phyloP scores from a whole-genome alignment of 2,888 invertebrate species.

The Cephus runcator region DNA sequence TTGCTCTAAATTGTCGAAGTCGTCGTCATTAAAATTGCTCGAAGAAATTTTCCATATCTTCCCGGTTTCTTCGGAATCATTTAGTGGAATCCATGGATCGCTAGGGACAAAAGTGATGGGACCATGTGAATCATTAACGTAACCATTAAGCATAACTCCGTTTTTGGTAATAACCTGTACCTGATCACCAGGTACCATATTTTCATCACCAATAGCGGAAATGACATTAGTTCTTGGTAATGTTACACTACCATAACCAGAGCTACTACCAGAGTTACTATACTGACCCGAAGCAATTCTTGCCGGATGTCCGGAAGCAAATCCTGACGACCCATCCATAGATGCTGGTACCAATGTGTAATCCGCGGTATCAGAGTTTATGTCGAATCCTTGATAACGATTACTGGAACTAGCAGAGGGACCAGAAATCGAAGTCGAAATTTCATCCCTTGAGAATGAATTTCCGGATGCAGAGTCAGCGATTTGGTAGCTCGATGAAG shows the following conservation, averaged over 20 bases:
- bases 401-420: neutral
- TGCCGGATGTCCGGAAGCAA: neutral
- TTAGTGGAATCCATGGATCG: neutral
- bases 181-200: conserved; percentile 33
- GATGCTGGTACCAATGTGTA: neutral
- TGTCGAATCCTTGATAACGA: neutral
- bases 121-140: neutral
- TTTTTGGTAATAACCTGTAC: conserved; percentile 29
- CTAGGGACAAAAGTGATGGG: neutral
- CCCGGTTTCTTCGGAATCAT: neutral
- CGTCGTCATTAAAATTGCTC: neutral
- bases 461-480: neutral
- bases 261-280: neutral
- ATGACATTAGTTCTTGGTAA: conserved; percentile 28
- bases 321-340: neutral
- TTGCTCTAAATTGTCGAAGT: neutral
- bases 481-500: neutral
- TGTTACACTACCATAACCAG: conserved; percentile 11
- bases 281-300: neutral
- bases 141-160: conserved; percentile 26
- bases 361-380: neutral
- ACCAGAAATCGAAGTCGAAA: neutral
- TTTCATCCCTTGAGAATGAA: neutral
- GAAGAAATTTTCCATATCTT: neutral
- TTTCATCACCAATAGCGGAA: conserved; percentile 23